Evolutionary conservation across 2,113 vertebrate genomes (phyloP), one percentile per base, ranked within the genome.

Genomic region (Carettochelys insculpta): DNA sequence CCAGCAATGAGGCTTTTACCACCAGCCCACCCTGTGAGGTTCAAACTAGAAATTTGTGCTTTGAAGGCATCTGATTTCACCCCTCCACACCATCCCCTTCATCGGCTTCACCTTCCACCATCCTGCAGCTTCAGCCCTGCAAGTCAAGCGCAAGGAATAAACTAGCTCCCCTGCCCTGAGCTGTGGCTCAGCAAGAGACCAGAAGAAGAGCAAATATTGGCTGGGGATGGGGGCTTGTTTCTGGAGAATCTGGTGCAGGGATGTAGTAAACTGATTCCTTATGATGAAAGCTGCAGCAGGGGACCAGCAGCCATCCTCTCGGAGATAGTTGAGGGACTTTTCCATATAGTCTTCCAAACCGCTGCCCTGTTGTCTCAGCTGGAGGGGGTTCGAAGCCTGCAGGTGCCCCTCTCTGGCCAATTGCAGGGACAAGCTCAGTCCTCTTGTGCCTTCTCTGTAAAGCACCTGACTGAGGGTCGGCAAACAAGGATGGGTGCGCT

Each of bases 381-480:
- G 41, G 71, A 45, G 38, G 41, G 71, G 82, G 90, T 81, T 29
- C 1, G 34, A 91, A 73, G 88, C 92, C 84, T 2, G 4, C 90
- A 89, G 90, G 84, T 93, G 84, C 1, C 80, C 95, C 92, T 95
- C 58, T 91, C 92, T 86, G 90, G 86, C 95, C 92, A 96, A 95
- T 94, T 95, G 94, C 95, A 94, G 94, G 93, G 71, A 75, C 93
- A 58, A n/a, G 19, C 58, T 90, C 82, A 54, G 56, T 48, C 58
- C 50, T 19, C 51, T 29, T 53, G 13, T 0, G 45, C 85, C 94
- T 68, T 51, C 80, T 58, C 19, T 43, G 68, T 54, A 17, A 81
- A 1, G 8, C 86, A 84, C 82, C 51, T 83, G 61, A 90, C 93
- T 93, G 92, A 91, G 58, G 81, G 50, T 43, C 24, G 3, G 7